These are phyloP conservation scores for Ganaspis sp. DNA, from an alignment of 1,140 invertebrate species.

Conservation along the genomic window DNA sequence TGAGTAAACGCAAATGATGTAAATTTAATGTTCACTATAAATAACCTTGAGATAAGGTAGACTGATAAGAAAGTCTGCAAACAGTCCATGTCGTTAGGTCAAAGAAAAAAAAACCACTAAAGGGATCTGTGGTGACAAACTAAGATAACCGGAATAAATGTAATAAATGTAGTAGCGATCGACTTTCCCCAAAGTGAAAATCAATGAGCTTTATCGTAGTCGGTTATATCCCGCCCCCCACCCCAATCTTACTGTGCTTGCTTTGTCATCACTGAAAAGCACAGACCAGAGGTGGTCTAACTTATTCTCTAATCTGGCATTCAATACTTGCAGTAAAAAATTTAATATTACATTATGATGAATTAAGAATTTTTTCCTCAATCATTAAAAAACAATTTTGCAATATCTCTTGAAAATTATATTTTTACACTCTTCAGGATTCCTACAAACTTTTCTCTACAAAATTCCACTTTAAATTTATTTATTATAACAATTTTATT, in stretches of 20 bases:
- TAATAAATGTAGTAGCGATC: slow-evolving; percentile 29
- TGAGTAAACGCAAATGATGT: slow-evolving; percentile 6
- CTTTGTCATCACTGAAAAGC: slow-evolving; percentile 7
- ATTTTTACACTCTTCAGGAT: too few relatives aligned
- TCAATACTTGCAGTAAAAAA: neutral
- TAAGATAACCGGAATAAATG: slow-evolving; percentile 20
- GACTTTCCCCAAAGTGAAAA: slow-evolving; percentile 27
- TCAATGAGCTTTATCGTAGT: slow-evolving; percentile 25
- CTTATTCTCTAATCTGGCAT: neutral
- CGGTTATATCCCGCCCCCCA: neutral
- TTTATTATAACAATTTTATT: too few relatives aligned
- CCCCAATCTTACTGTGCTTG: neutral
- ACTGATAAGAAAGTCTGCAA: neutral
- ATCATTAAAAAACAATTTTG: too few relatives aligned
- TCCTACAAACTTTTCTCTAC: too few relatives aligned
- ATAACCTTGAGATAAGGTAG: slow-evolving; percentile 16
- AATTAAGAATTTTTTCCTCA: too few relatives aligned
- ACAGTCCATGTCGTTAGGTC: slow-evolving; percentile 26
- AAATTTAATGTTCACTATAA: slow-evolving; percentile 16
- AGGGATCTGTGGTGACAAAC: slow-evolving; percentile 4
- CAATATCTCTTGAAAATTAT: too few relatives aligned
- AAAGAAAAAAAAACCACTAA: slow-evolving; percentile 7
- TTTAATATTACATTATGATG: neutral
- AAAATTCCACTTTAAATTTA: too few relatives aligned
- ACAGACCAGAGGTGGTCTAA: neutral